Evolutionary conservation across 2,888 invertebrate genomes (phyloP).

Genomic region (Chrysomela aeneicollis): DNA sequence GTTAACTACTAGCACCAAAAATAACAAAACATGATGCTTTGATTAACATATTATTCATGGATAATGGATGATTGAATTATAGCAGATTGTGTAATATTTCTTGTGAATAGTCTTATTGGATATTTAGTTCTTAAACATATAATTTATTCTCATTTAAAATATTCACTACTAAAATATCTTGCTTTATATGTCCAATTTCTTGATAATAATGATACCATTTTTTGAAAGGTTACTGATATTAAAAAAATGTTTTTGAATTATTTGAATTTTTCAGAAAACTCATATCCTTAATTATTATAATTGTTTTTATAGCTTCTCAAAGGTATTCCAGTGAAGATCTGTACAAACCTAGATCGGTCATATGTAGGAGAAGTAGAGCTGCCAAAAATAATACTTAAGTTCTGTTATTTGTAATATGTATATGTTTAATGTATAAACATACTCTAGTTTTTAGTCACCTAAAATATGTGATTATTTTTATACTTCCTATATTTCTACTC

Average conservation of each 20-base stretch:
- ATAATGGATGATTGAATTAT: no score
- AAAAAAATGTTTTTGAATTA: neutral
- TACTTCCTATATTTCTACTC: slow-evolving; percentile 2
- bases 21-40: no score
- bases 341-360: slow-evolving; percentile 73
- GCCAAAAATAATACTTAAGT: slow-evolving; percentile 7
- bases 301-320: slow-evolving; percentile 55
- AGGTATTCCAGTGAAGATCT: slow-evolving; percentile 75
- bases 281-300: slow-evolving; percentile 1
- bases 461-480: neutral
- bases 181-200: no score
- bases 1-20: no score
- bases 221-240: neutral
- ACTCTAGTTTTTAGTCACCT: neutral
- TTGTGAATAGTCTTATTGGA: no score
- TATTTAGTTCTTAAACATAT: no score
- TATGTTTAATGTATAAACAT: neutral
- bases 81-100: no score
- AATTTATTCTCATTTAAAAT: no score
- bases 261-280: no score
- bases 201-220: no score
- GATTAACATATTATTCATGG: no score
- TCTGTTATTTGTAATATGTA: neutral
- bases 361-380: slow-evolving; percentile 62
- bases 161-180: no score